phyloP scores from a whole-genome alignment of 2,797 vertebrate genomes.

The Pygocentrus nattereri region DNA sequence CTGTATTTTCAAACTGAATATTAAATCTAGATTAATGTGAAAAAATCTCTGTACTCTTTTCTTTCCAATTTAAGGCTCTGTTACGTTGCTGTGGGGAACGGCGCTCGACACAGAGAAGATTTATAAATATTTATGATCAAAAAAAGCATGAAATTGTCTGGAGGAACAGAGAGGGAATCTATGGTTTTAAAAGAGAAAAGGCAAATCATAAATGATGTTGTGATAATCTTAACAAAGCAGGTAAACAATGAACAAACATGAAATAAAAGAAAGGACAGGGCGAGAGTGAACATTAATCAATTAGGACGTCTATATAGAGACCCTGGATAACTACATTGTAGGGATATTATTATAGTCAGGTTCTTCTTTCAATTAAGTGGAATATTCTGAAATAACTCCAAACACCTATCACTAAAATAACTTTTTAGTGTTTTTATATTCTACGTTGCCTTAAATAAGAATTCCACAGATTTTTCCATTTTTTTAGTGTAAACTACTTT shows the following conservation, averaged over 20 bases:
- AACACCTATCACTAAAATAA: background rate
- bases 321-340: background rate
- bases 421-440: background rate
- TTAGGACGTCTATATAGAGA: background rate
- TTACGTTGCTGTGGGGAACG: conserved; percentile 60
- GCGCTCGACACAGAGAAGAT: conserved; percentile 56
- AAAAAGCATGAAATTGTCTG: conserved; percentile 68
- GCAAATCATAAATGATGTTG: conserved; percentile 25
- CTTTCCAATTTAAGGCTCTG: conserved; percentile 71
- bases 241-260: conserved; percentile 34
- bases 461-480: no score
- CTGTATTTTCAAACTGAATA: conserved; percentile 90
- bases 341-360: background rate
- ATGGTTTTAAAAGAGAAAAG: conserved; percentile 55
- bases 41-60: conserved; percentile 81
- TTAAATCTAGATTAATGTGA: conserved; percentile 97
- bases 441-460: no score
- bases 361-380: background rate
- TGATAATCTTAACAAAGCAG: conserved; percentile 48
- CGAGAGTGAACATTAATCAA: background rate
- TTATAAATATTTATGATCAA: conserved; percentile 66
- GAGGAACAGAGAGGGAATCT: conserved; percentile 61
- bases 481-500: no score
- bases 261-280: conserved; percentile 11
- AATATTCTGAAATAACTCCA: background rate